Percentiles rank a stretch among this genome's conserved stretches.
phyloP scores from a whole-genome alignment of 2,797 vertebrate species.

The Micromesistius poutassou region DNA sequence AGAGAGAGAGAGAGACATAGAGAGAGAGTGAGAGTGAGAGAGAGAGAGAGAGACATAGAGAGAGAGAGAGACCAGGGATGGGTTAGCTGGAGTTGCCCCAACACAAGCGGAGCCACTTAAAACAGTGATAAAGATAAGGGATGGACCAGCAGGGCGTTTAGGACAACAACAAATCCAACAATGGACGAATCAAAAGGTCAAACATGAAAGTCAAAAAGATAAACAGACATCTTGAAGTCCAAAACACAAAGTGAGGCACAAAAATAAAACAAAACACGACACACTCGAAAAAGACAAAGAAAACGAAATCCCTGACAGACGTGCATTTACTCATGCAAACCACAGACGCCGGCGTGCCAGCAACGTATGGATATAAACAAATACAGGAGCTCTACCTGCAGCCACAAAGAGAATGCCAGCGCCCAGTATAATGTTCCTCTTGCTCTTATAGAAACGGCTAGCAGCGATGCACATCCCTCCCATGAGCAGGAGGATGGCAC shows the following conservation, averaged over 20 bases:
- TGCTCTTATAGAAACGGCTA: slow-evolving; percentile 90
- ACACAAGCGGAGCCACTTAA: slow-evolving; percentile 5
- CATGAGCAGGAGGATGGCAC: slow-evolving; percentile 89
- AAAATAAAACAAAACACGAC: not conserved
- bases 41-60: slow-evolving; percentile 1
- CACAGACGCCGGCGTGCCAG: not conserved
- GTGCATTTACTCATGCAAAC: not conserved
- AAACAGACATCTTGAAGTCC: slow-evolving; percentile 17
- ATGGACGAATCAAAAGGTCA: not conserved
- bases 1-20: slow-evolving; percentile 1
- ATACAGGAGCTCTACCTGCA: slow-evolving; percentile 72
- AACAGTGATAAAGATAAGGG: slow-evolving; percentile 21
- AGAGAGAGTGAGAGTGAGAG: not conserved
- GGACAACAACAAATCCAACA: slow-evolving; percentile 21
- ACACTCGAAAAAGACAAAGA: no score
- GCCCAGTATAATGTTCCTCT: slow-evolving; percentile 90
- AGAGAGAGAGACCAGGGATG: not conserved
- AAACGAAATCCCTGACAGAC: slow-evolving; percentile 1
- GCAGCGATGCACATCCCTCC: slow-evolving; percentile 93
- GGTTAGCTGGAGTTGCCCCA: not conserved
- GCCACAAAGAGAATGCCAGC: slow-evolving; percentile 92
- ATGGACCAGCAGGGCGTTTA: slow-evolving; percentile 5
- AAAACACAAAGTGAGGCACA: slow-evolving; percentile 15
- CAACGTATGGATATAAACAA: not conserved
- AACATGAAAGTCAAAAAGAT: slow-evolving; percentile 17